Evolutionary conservation across 1,140 invertebrate species (phyloP), one percentile per base, ranked within the genome.

Genomic region (Sitobion miscanthi): DNA sequence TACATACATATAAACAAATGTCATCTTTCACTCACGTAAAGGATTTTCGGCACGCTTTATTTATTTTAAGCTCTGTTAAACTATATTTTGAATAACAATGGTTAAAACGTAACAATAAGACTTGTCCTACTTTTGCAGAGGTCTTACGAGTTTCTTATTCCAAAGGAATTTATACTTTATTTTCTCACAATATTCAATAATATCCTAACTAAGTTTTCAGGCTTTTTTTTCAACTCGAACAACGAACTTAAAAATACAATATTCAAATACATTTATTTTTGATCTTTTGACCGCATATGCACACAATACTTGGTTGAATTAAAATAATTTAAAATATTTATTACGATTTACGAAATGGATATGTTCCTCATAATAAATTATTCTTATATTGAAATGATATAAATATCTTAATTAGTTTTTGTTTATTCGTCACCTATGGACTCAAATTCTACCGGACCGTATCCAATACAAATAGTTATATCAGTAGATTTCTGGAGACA

Each of bases 81-180:
- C 85, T 86, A 86, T 42, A 42, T 86, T 86, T 49, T 47, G 25
- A 86, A 49, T 45, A 86, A 86, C 85, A 86, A 86, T 47, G 25
- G 85, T 86, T 86, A n/a, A 17, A 49, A 86, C 45, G 9, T 47
- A 49, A 86, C 42, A 86, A 86, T 86, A 49, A 4, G 38, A 86
- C 8, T 86, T 86, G 30, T 86, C 17, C 45, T 86, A 47, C 21
- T 45, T 45, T 86, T 30, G 38, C 23, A 86, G 21, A 86, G 38
- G 25, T 86, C 30, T 86, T 30, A 1, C 11, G 30, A 47, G 14
- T 86, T 86, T n/a, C 23, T 86, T 49, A 14, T 45, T 86, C 25
- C 45, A 86, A 86, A 47, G 0, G 23, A 86, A 25, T 86, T 86
- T 86, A 30, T 45, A 11, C 11, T 23, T 86, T 45, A 38, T 47